These are phyloP conservation scores for Archivesica marissinica DNA, from an alignment of 1,140 invertebrate species.

Conservation along the genomic window DNA sequence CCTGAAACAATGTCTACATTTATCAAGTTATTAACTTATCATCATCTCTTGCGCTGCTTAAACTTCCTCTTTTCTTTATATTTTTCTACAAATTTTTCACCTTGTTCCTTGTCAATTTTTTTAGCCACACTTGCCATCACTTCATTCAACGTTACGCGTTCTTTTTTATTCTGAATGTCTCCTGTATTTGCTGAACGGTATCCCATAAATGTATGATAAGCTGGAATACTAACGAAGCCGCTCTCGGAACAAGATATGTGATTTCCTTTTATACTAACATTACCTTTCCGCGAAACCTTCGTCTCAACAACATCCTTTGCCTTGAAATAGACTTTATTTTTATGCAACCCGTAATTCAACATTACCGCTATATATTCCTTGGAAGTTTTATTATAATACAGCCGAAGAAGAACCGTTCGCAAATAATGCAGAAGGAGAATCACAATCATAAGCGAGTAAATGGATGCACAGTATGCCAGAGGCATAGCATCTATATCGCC, in stretches of 20 bases:
- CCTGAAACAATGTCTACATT: too few relatives aligned
- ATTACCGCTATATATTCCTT: conserved; percentile 30
- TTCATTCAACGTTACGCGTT: background rate
- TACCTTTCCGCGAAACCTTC: background rate
- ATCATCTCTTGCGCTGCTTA: background rate
- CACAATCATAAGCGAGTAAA: background rate
- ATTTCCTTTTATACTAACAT: background rate
- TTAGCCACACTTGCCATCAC: background rate
- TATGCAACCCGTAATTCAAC: background rate
- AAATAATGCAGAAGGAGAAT: background rate
- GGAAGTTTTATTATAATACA: conserved; percentile 8
- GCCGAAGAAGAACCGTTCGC: background rate
- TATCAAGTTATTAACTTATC: too few relatives aligned
- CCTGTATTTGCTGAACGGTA: background rate
- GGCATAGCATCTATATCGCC: background rate
- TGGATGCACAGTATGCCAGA: background rate
- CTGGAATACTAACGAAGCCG: background rate
- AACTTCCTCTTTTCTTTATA: conserved; percentile 18
- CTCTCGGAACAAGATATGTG: background rate
- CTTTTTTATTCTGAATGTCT: background rate
- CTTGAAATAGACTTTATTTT: background rate
- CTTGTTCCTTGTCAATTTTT: background rate
- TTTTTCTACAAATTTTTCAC: background rate
- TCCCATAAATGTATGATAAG: background rate
- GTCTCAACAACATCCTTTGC: background rate